These are phyloP conservation scores for Nycticebus coucang DNA, from an alignment of 2,113 vertebrate genomes.

Conservation along the genomic window DNA sequence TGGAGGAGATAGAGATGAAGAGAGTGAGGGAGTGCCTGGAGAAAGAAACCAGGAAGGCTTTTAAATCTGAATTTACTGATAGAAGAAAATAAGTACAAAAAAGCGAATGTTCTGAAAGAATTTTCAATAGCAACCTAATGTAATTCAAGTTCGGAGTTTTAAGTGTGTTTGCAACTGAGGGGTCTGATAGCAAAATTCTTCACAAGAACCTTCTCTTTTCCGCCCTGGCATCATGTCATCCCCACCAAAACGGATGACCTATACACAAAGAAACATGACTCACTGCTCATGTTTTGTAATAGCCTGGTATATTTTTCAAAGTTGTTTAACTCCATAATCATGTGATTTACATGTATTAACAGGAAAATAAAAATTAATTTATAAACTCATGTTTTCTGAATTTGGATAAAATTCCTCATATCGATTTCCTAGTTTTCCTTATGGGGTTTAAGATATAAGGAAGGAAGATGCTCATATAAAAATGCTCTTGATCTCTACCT, in stretches of 20 bases:
- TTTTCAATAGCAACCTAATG: conserved; percentile 55
- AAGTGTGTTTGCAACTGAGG: conserved; percentile 41
- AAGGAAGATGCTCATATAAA: neutral
- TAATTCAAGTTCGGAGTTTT: conserved; percentile 61
- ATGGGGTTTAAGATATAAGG: neutral
- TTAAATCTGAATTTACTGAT: conserved; percentile 63
- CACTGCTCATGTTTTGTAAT: neutral
- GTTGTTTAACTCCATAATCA: neutral
- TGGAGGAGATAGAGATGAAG: conserved; percentile 60
- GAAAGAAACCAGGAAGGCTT: conserved; percentile 24
- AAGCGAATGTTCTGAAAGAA: conserved; percentile 45
- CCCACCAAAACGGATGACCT: neutral
- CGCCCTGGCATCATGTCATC: neutral
- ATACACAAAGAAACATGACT: neutral
- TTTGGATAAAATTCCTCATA: neutral
- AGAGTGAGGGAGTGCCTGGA: neutral
- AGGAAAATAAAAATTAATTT: neutral
- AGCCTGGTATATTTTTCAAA: neutral
- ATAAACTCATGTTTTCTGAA: neutral
- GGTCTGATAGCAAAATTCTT: neutral
- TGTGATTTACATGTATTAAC: neutral
- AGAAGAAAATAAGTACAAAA: conserved; percentile 58
- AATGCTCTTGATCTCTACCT: neutral
- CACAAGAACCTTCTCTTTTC: neutral
- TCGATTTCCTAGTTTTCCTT: neutral